Evolutionary conservation across 2,797 vertebrate species (phyloP).

Genomic region (Pogonophryne albipinna): DNA sequence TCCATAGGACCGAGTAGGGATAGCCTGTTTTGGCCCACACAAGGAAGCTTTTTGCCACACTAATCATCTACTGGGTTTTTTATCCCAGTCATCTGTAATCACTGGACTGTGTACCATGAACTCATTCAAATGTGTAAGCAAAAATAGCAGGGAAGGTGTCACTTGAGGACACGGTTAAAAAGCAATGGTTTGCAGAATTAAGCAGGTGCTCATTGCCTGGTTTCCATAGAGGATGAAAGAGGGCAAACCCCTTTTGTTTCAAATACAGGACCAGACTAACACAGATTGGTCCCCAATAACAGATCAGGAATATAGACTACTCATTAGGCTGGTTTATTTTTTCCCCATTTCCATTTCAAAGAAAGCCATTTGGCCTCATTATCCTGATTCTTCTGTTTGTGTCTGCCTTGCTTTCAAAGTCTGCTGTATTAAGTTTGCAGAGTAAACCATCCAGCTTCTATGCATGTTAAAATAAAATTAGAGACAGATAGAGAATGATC

Average conservation of each 20-base stretch:
- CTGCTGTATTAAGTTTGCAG: slow-evolving; percentile 5
- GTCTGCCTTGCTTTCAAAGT: slow-evolving; percentile 19
- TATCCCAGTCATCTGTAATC: not conserved
- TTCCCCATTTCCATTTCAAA: slow-evolving; percentile 51
- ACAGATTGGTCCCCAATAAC: slow-evolving; percentile 21
- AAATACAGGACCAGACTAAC: slow-evolving; percentile 11
- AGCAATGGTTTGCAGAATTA: slow-evolving; percentile 1
- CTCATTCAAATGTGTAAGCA: not conserved
- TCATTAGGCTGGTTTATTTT: slow-evolving; percentile 44
- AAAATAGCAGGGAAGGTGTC: slow-evolving; percentile 15
- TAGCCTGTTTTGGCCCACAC: not conserved
- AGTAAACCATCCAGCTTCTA: slow-evolving; percentile 16
- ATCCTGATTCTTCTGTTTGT: slow-evolving; percentile 19
- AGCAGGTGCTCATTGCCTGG: slow-evolving; percentile 5
- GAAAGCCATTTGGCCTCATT: slow-evolving; percentile 44
- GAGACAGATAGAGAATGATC: slow-evolving; percentile 15
- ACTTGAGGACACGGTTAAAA: slow-evolving; percentile 29
- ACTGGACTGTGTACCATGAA: not conserved
- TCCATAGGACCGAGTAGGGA: not conserved
- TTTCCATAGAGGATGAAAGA: slow-evolving; percentile 27
- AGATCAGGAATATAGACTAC: slow-evolving; percentile 39
- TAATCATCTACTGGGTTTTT: not conserved
- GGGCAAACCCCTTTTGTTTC: not conserved
- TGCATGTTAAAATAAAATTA: slow-evolving; percentile 30
- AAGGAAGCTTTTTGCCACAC: not conserved